phyloP scores from a whole-genome alignment of 2,797 vertebrate genomes.

The Danio aesculapii region DNA sequence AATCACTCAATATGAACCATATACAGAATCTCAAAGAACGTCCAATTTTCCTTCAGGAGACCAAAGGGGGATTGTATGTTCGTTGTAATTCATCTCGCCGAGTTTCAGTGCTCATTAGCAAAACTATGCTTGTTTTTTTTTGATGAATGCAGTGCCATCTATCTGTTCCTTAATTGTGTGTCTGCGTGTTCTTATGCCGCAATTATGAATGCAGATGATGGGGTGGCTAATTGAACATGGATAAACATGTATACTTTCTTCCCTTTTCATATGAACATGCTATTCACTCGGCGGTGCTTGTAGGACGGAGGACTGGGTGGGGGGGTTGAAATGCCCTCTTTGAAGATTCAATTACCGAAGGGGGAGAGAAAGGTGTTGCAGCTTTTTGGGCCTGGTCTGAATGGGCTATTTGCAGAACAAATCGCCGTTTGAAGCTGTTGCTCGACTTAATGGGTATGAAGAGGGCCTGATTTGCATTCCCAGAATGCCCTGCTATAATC shows the following conservation, averaged over 20 bases:
- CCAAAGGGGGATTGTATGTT: conserved; percentile 56
- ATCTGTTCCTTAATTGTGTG: conserved; percentile 49
- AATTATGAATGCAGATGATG: conserved; percentile 75
- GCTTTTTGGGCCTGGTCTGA: conserved; percentile 76
- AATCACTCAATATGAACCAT: conserved; percentile 40
- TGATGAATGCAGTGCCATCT: conserved; percentile 64
- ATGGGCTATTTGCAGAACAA: conserved; percentile 85
- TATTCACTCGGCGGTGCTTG: conserved; percentile 76
- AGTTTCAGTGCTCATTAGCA: conserved; percentile 65
- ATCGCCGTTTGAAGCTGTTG: conserved; percentile 84
- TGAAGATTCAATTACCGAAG: conserved; percentile 86
- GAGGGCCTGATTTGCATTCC: conserved; percentile 75
- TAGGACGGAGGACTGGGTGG: background rate
- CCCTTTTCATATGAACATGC: conserved; percentile 75
- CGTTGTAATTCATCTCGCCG: conserved; percentile 56
- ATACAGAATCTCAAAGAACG: conserved; percentile 45
- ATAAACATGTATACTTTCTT: conserved; percentile 78
- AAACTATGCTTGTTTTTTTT: conserved; percentile 48
- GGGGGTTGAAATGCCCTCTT: conserved; percentile 76
- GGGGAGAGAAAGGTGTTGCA: conserved; percentile 77
- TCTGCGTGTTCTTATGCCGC: conserved; percentile 38
- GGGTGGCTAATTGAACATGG: conserved; percentile 73
- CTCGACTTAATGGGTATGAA: conserved; percentile 81
- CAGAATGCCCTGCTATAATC: conserved; percentile 64
- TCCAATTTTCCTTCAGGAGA: conserved; percentile 41